phyloP scores from a whole-genome alignment of 2,888 invertebrate species.

The Bibio marci region DNA sequence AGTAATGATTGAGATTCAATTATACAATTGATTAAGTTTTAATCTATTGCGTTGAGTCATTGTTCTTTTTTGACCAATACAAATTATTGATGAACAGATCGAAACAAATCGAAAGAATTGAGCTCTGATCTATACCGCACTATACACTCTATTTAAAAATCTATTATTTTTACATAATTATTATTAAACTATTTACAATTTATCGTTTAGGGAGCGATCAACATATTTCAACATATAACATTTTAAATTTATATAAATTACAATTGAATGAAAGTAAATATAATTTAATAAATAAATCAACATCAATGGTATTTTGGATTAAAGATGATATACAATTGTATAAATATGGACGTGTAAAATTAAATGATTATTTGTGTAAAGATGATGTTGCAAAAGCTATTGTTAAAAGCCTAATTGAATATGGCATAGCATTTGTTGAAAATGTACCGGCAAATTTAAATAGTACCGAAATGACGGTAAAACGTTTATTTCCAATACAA shows the following conservation, averaged over 20 bases:
- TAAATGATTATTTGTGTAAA: constrained; percentile 32
- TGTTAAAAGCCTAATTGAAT: constrained; percentile 27
- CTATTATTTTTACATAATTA: too few relatives aligned
- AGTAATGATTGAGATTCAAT: too few relatives aligned
- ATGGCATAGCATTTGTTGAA: constrained; percentile 27
- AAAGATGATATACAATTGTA: constrained; percentile 27
- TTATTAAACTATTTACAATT: too few relatives aligned
- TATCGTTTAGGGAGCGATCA: constrained; percentile 41
- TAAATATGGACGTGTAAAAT: constrained; percentile 25
- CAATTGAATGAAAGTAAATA: constrained; percentile 19
- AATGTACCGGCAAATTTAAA: constrained; percentile 20
- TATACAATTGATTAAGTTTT: too few relatives aligned
- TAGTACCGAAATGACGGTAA: constrained; percentile 32
- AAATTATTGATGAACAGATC: too few relatives aligned
- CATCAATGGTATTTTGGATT: constrained; percentile 35
- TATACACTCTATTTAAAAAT: too few relatives aligned
- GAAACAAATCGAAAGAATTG: too few relatives aligned
- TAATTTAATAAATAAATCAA: constrained; percentile 25
- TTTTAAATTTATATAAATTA: background rate
- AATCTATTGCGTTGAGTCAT: too few relatives aligned
- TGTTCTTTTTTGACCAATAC: too few relatives aligned
- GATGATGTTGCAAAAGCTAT: constrained; percentile 29
- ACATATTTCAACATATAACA: constrained; percentile 34
- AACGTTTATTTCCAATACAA: constrained; percentile 42
- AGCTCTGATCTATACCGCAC: too few relatives aligned